These are phyloP conservation scores for Andrena dorsata DNA, from an alignment of 2,888 invertebrate genomes.

Conservation along the genomic window DNA sequence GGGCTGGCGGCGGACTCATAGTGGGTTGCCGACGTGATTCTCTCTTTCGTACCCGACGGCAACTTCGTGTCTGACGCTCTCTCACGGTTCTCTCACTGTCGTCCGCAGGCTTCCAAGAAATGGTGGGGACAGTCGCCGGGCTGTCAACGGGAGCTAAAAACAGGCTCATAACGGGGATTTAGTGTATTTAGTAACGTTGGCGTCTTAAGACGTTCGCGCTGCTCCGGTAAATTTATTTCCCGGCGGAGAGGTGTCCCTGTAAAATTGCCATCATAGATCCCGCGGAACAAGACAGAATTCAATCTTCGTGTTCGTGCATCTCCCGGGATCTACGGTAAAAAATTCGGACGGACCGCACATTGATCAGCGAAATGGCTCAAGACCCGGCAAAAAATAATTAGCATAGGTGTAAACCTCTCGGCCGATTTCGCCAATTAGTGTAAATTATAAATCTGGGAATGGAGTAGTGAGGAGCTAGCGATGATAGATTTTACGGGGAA, in stretches of 20 bases:
- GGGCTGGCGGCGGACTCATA: no score
- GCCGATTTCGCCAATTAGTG: background rate
- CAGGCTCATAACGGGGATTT: no score
- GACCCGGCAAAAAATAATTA: background rate
- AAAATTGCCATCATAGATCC: conserved; percentile 6
- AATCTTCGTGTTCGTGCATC: background rate
- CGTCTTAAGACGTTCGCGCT: background rate
- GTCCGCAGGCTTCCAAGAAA: no score
- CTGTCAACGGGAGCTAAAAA: no score
- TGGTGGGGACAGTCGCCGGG: no score
- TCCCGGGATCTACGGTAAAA: background rate
- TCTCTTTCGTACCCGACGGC: no score
- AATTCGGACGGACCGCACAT: background rate
- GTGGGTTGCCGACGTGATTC: no score
- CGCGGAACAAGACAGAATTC: background rate
- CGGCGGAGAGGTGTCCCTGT: background rate
- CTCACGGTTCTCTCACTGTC: no score
- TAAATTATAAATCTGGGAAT: background rate
- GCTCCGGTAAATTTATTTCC: background rate
- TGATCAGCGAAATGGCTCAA: background rate
- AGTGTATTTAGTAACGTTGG: no score
- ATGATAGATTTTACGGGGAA: no score
- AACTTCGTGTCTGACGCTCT: no score
- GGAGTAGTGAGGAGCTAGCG: no score
- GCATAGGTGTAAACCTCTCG: background rate